Conservation (phyloP, 2,888 invertebrate species). For the Anagyrus pseudococci region DNA sequence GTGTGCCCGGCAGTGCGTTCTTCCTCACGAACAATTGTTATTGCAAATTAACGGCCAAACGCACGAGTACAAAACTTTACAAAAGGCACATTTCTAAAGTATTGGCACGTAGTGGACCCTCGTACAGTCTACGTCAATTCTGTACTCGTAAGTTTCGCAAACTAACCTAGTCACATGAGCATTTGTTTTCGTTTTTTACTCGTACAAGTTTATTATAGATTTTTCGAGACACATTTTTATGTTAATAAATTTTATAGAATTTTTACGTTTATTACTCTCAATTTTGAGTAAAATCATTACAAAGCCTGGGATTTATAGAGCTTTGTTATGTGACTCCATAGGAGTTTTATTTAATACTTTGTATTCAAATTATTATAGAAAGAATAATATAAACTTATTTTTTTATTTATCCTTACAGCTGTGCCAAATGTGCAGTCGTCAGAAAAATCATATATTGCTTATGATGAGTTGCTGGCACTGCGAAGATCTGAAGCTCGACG, state of each 20-base stretch:
- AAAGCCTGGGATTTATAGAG: too few relatives aligned
- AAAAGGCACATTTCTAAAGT: constrained; percentile 4
- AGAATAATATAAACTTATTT: not conserved
- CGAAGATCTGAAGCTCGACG: constrained; percentile 72
- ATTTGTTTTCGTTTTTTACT: constrained; percentile 4
- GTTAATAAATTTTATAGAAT: too few relatives aligned
- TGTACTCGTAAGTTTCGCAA: constrained; percentile 32
- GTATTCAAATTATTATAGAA: constrained; percentile 4
- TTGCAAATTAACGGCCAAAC: constrained; percentile 40
- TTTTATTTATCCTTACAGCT: constrained; percentile 11
- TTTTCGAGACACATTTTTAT: not conserved
- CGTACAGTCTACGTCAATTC: constrained; percentile 13
- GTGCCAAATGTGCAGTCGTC: too few relatives aligned
- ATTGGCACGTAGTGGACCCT: constrained; percentile 4
- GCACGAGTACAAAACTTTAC: constrained; percentile 1
- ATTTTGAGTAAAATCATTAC: too few relatives aligned
- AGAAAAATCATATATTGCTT: constrained; percentile 44
- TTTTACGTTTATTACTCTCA: too few relatives aligned
- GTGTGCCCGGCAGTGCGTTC: constrained; percentile 41
- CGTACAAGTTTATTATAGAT: not conserved
- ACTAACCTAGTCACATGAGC: constrained; percentile 37
- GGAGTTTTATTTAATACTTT: too few relatives aligned
- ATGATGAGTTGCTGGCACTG: constrained; percentile 68
- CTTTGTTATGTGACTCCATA: too few relatives aligned
- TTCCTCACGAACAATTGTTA: constrained; percentile 46